Evolutionary conservation across 1,140 invertebrate species (phyloP), one percentile per base, ranked within the genome.

Genomic region (Hydropsyche tenuis): DNA sequence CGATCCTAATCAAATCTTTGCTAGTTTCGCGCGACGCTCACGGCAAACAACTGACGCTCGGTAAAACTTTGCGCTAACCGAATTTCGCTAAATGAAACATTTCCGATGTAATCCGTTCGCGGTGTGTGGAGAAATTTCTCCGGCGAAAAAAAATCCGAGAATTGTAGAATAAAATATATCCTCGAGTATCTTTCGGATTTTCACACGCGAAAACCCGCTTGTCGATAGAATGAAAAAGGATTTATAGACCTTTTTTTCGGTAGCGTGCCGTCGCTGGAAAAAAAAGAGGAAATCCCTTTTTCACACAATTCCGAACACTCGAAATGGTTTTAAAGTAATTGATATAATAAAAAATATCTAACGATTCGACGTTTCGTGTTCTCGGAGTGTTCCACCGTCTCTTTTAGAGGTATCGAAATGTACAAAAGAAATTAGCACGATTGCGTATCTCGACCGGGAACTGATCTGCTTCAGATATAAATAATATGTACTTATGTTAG

Each of bases 311-410:
- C 56, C 56, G 20, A 12, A 14, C 56, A 12, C 18, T 22, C 20
- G 56, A 60, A 60, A 60, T 60, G 56, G 56, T 60, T 60, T 60
- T 60, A 60, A 60, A 60, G 56, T 60, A 60, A 60, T 60, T 60
- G 56, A 60, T 60, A 60, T 60, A 60, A 60, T 60, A 60, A 25
- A 25, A 22, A n/a, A n/a, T n/a, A 60, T 60, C 56, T 12, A 60
- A 60, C 56, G 23, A 12, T 60, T 5, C 23, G 0, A 23, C 22
- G 25, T 60, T 22, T 37, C n/a, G n/a, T n/a, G n/a, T n/a, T n/a
- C n/a, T n/a, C n/a, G n/a, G n/a, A n/a, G n/a, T n/a, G n/a, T n/a
- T n/a, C n/a, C n/a, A n/a, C n/a, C n/a, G n/a, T n/a, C n/a, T n/a
- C n/a, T n/a, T n/a, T n/a, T n/a, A n/a, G n/a, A n/a, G n/a, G n/a